Conservation (phyloP, 2,888 invertebrate species). For the Oxytorus armatus region DNA sequence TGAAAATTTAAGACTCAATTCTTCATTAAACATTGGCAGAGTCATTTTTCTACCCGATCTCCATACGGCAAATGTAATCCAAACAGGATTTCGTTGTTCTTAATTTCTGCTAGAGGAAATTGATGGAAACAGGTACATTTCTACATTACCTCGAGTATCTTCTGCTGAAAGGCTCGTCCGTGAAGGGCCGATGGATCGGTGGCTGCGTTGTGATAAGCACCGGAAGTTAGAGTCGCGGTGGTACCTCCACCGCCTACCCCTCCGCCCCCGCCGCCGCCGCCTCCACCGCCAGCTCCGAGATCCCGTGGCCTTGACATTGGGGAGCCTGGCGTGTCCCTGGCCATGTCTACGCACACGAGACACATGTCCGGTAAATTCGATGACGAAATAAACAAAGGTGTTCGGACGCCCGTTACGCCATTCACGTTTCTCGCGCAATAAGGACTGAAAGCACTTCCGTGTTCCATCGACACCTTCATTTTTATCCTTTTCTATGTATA, state of each 20-base stretch:
- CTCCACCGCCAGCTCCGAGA: conserved; percentile 79
- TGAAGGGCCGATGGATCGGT: conserved; percentile 86
- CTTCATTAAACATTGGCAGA: too few relatives aligned
- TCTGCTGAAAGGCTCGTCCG: conserved; percentile 88
- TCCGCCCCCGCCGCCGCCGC: conserved; percentile 81
- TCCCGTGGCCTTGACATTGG: conserved; percentile 84
- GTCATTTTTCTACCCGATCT: too few relatives aligned
- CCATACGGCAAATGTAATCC: too few relatives aligned
- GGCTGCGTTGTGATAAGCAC: conserved; percentile 81
- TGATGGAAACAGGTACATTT: conserved; percentile 23
- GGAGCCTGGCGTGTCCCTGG: conserved; percentile 85
- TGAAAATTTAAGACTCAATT: not conserved
- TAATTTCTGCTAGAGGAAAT: not conserved
- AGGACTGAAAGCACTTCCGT: conserved; percentile 73
- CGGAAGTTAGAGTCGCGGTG: conserved; percentile 85
- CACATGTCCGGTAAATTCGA: conserved; percentile 72
- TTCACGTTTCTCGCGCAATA: conserved; percentile 65
- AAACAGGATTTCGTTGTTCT: too few relatives aligned
- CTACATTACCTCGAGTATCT: conserved; percentile 88
- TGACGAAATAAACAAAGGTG: conserved; percentile 53
- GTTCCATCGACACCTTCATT: conserved; percentile 74
- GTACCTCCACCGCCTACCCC: conserved; percentile 77
- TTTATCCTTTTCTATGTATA: not conserved
- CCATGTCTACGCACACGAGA: conserved; percentile 84
- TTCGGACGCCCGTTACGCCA: conserved; percentile 21